These are phyloP conservation scores for Euthynnus affinis DNA, from an alignment of 2,797 vertebrate species.

Conservation along the genomic window DNA sequence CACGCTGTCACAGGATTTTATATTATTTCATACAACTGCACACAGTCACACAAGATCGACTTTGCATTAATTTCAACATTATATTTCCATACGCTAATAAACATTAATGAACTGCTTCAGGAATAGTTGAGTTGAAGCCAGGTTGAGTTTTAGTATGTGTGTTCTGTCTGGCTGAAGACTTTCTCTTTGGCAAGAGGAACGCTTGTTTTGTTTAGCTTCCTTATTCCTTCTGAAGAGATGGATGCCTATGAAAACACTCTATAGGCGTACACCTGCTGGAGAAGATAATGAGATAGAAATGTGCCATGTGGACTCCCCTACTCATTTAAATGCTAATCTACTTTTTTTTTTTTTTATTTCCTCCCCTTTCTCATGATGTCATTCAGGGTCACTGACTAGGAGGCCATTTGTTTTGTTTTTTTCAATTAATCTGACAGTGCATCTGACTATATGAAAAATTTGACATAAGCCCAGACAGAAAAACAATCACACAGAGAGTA, in stretches of 20 bases:
- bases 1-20: too few species aligned
- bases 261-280: constrained; percentile 37
- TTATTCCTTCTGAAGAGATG: constrained; percentile 32
- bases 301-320: neutral
- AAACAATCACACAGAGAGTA: neutral
- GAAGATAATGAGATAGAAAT: constrained; percentile 32
- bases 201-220: constrained; percentile 46
- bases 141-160: constrained; percentile 2
- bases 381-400: neutral
- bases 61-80: neutral
- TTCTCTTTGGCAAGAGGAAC: constrained; percentile 27
- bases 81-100: neutral
- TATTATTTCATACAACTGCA: too few species aligned
- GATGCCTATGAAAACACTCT: constrained; percentile 32
- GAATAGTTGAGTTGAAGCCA: constrained; percentile 26
- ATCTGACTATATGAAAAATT: neutral
- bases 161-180: constrained; percentile 2
- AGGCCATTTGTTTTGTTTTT: neutral
- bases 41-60: neutral
- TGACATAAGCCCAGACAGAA: neutral
- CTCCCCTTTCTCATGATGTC: neutral
- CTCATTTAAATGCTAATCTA: constrained; percentile 52
- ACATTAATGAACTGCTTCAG: constrained; percentile 1
- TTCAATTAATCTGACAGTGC: neutral
- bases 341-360: constrained; percentile 17